Evolutionary conservation across 30 jellyfish, hydroid and myxozoan genomes (phyloP), one percentile per base, ranked within the genome.

Genomic region (Haliclystus octoradiatus): DNA sequence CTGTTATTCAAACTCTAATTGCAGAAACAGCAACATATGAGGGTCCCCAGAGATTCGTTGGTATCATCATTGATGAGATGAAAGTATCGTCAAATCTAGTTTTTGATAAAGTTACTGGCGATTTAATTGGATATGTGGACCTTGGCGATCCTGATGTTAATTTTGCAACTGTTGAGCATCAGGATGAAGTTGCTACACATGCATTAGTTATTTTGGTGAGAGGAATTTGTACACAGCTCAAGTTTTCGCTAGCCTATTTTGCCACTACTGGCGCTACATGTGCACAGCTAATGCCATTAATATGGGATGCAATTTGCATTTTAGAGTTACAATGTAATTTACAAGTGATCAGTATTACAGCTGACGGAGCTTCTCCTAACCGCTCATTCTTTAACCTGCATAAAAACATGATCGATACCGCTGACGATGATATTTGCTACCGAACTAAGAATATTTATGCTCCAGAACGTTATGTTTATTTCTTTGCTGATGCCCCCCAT

Each of bases 301-400:
- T 75, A 49, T 63, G 79, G 86, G 50, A 75, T 31, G 86, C 86
- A 26, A 72, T 75, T 4, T 75, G 68, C 2, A 66, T 75, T 65
- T 60, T 75, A 2, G 83, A 72, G 49, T 30, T 30, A 31, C 28
- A 74, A 2, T 76, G 89, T 74, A 76, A 47, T 46, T 51, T 76
- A 67, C 74, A 49, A 61, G 89, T 76, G 4, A 32, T 76, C 31
- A 80, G 40, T 13, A 23, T 69, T 19, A 73, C 68, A 23, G 61
- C 75, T 14, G 81, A 76, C 67, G 89, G 81, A 25, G 80, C 89
- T 26, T 49, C 89, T 34, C 50, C 89, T 24, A 76, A 76, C 63
- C 66, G 81, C n/a, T 65, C 53, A 46, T 76, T 76, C 52, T 76
- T 7, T 64, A 63, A 80, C 26, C 3, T 69, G 31, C 89, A 51